phyloP scores from a whole-genome alignment of 2,888 invertebrate species.

The Trissolcus brochymenae region DNA sequence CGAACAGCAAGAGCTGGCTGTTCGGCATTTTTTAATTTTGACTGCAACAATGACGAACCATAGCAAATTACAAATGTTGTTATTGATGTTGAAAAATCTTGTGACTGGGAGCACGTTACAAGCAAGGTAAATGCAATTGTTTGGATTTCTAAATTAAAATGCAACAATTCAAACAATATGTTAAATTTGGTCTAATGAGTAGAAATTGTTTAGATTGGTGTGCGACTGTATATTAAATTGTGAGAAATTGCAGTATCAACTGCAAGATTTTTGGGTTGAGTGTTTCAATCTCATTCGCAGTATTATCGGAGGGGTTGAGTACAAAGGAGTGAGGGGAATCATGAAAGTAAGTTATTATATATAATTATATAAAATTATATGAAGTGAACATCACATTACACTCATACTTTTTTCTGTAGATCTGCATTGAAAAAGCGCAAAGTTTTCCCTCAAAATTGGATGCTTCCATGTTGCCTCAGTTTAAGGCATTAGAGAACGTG shows the following conservation, averaged over 20 bases:
- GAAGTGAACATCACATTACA: too few species aligned
- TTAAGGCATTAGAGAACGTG: constrained; percentile 88
- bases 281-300: constrained; percentile 89
- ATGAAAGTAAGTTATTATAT: constrained; percentile 83
- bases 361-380: constrained; percentile 3
- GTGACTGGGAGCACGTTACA: constrained; percentile 85
- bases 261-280: constrained; percentile 93
- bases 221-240: constrained; percentile 91
- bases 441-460: constrained; percentile 87
- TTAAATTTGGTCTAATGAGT: neutral
- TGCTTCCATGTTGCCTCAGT: constrained; percentile 87
- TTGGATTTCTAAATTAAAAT: neutral
- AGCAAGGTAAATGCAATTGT: constrained; percentile 80
- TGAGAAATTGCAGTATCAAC: constrained; percentile 88
- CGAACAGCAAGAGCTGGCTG: constrained; percentile 85
- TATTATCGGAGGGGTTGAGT: constrained; percentile 94
- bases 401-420: too few species aligned
- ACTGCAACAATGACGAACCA: constrained; percentile 86
- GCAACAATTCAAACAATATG: neutral
- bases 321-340: constrained; percentile 95
- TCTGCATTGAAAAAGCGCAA: constrained; percentile 92
- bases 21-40: constrained; percentile 85
- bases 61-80: constrained; percentile 85
- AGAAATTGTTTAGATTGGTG: constrained; percentile 80
- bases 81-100: constrained; percentile 85